Evolutionary conservation across 2,888 invertebrate genomes (phyloP).

Genomic region (Brachypterus glaber): DNA sequence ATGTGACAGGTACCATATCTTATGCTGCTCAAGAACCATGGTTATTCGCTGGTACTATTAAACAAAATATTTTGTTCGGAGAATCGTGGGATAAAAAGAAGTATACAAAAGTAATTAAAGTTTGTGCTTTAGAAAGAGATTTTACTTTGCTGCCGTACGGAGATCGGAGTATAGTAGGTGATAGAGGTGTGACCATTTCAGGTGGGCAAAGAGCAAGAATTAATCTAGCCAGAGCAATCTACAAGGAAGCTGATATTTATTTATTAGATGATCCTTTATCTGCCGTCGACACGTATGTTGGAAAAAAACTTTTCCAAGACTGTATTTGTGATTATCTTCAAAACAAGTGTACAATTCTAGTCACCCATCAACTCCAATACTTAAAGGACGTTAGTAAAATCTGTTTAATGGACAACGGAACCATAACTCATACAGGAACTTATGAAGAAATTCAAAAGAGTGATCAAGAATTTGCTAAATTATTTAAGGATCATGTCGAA

Average conservation of each 20-base stretch:
- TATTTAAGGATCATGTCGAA: slow-evolving; percentile 39
- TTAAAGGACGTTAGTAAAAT: slow-evolving; percentile 56
- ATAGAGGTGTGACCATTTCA: slow-evolving; percentile 65
- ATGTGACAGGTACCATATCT: slow-evolving; percentile 53
- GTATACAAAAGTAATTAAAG: slow-evolving; percentile 45
- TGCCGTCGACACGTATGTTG: slow-evolving; percentile 71
- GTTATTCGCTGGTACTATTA: slow-evolving; percentile 60
- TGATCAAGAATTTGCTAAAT: slow-evolving; percentile 45
- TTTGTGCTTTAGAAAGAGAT: slow-evolving; percentile 57
- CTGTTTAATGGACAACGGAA: slow-evolving; percentile 56
- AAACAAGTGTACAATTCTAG: slow-evolving; percentile 61
- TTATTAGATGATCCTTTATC: slow-evolving; percentile 72
- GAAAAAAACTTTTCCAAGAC: slow-evolving; percentile 63
- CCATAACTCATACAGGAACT: slow-evolving; percentile 37
- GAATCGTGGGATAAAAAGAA: slow-evolving; percentile 47
- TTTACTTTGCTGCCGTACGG: slow-evolving; percentile 60
- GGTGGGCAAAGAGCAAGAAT: slow-evolving; percentile 76
- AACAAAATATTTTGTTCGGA: slow-evolving; percentile 74
- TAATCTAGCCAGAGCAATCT: slow-evolving; percentile 67
- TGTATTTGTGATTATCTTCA: slow-evolving; percentile 50
- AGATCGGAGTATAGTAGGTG: slow-evolving; percentile 67
- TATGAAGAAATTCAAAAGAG: slow-evolving; percentile 43
- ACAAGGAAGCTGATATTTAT: slow-evolving; percentile 66
- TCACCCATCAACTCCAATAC: slow-evolving; percentile 79
- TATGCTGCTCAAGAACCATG: slow-evolving; percentile 77